phyloP scores from a whole-genome alignment of 2,888 invertebrate species.

The Luffia ferchaultella region DNA sequence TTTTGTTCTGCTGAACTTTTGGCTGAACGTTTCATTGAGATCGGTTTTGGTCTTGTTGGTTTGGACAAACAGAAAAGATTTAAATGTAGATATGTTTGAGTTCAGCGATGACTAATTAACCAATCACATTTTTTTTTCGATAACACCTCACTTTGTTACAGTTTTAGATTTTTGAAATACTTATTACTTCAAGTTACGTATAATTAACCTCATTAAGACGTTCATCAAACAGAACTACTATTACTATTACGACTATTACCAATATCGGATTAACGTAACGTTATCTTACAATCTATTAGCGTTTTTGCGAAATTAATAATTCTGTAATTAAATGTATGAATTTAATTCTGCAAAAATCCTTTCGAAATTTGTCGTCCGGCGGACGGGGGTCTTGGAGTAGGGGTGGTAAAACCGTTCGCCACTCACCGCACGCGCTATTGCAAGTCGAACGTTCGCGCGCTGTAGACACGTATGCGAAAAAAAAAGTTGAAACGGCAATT shows the following conservation, averaged over 20 bases:
- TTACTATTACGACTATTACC: neutral
- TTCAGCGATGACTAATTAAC: too few species aligned
- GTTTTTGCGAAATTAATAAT: too few species aligned
- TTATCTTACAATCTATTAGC: too few species aligned
- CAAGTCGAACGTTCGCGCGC: slow-evolving; percentile 30
- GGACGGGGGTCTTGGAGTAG: slow-evolving; percentile 50
- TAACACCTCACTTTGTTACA: too few species aligned
- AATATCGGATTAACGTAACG: neutral
- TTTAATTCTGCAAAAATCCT: slow-evolving; percentile 31
- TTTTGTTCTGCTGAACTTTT: too few species aligned
- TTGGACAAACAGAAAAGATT: too few species aligned
- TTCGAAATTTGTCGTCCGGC: slow-evolving; percentile 39
- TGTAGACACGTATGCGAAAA: neutral
- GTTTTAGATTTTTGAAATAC: neutral
- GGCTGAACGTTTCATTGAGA: too few species aligned
- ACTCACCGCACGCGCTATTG: slow-evolving; percentile 41
- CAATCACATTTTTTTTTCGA: too few species aligned
- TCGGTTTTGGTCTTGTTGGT: too few species aligned
- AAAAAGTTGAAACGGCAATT: neutral
- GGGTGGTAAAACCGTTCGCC: slow-evolving; percentile 57
- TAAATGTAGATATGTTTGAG: too few species aligned
- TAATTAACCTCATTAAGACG: neutral
- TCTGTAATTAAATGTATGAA: too few species aligned
- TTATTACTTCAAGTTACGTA: neutral
- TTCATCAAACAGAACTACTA: neutral